phyloP scores from a whole-genome alignment of 2,113 vertebrate genomes.

The Leptobrachium ailaonicum region DNA sequence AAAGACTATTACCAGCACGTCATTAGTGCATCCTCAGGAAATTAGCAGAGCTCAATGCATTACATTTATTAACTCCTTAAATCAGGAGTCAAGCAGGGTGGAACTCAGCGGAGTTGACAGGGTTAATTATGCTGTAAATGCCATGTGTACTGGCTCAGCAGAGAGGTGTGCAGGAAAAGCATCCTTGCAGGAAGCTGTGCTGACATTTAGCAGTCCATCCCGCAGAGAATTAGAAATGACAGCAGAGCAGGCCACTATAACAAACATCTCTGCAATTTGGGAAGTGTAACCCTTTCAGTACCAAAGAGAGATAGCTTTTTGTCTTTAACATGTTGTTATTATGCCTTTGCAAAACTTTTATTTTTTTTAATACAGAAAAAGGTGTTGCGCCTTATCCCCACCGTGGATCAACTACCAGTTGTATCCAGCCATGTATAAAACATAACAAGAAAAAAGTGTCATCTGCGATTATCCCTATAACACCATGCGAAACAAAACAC shows the following conservation, averaged over 20 bases:
- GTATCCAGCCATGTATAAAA: no score
- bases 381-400: no score
- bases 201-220: constrained; percentile 22
- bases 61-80: constrained; percentile 9
- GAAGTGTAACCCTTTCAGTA: neutral
- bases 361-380: no score
- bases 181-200: neutral
- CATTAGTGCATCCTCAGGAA: constrained; percentile 26
- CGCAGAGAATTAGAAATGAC: neutral
- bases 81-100: neutral
- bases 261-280: neutral
- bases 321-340: no score
- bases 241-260: neutral
- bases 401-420: no score
- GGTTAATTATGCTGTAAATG: constrained; percentile 28
- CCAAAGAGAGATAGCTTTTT: neutral
- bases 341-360: no score
- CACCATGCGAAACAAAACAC: no score
- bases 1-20: constrained; percentile 30
- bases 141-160: neutral
- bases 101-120: neutral
- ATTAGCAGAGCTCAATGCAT: neutral
- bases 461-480: no score
- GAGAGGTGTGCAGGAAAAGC: neutral
- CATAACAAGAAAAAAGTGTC: no score